A percentile compares a stretch with the other conserved stretches of the same genome.
Evolutionary conservation across 1,140 invertebrate genomes (phyloP).

Genomic region (Megalopta genalis): DNA sequence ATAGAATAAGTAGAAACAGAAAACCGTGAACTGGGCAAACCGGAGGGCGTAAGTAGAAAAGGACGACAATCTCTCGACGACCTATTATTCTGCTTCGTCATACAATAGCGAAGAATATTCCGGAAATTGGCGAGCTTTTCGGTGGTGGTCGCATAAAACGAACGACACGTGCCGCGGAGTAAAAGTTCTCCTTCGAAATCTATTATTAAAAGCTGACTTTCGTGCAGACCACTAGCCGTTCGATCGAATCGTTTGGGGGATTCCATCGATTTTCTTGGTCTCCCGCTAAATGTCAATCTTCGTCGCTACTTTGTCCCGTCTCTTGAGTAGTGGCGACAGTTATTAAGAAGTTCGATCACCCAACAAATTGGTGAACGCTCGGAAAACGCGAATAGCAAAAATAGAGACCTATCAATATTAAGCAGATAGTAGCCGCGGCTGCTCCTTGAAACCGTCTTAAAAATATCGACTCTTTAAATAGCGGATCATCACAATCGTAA

Average conservation of each 20-base stretch:
- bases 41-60: too few relatives aligned
- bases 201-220: conserved; percentile 60
- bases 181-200: conserved; percentile 62
- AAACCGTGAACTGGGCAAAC: too few relatives aligned
- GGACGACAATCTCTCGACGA: too few relatives aligned
- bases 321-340: too few relatives aligned
- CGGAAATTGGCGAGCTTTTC: conserved; percentile 10
- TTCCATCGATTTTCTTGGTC: too few relatives aligned
- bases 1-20: too few relatives aligned
- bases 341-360: conserved; percentile 29
- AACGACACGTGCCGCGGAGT: conserved; percentile 61
- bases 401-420: conserved; percentile 32
- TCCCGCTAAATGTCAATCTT: too few relatives aligned
- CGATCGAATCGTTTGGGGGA: too few relatives aligned
- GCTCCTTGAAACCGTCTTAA: conserved; percentile 30
- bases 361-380: neutral
- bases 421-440: conserved; percentile 15
- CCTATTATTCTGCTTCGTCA: too few relatives aligned
- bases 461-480: conserved; percentile 46
- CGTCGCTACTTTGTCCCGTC: too few relatives aligned
- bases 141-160: conserved; percentile 9
- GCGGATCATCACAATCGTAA: conserved; percentile 21
- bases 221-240: neutral
- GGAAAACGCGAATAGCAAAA: conserved; percentile 9
- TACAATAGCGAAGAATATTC: neutral